Base-by-base conservation (phyloP, 1,140 invertebrate genomes). In the Calosoma granatense region DNA sequence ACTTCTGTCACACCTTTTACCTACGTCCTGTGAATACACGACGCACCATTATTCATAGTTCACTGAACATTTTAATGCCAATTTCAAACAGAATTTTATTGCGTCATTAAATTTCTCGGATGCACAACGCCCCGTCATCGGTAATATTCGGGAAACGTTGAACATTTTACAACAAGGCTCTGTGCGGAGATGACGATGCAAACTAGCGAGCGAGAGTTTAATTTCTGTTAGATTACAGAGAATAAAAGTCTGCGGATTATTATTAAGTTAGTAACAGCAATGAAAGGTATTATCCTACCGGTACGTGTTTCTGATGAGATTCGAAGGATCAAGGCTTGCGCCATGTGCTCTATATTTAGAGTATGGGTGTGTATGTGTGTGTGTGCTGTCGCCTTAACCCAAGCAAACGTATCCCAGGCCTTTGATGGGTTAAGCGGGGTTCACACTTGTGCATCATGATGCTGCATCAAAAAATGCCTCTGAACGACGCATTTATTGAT, bases 211-310 rank as follows among this genome's bases (percentile, higher is more conserved):
- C 4, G 6, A 9, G 41, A 47, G 41, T 47, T 47, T 47, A 47
- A 47, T 47, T 47, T 17, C 41, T 47, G 41, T 47, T 47, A 47
- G 41, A 47, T 47, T 47, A 47, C 41, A 47, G 41, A 17, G 41
- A 47, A 47, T 47, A 47, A 47, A 47, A 47, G 41, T 47, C 41
- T 17, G 41, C 15, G 41, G 41, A 47, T 47, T 47, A 47, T 47
- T 47, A 47, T 47, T 47, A 47, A 47, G 41, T 47, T 47, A 47
- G 41, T 47, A 47, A 47, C 26, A 47, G 41, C 41, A 47, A 47
- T 47, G 41, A 47, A 47, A 47, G 41, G 41, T 47, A 47, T 47
- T 47, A 47, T 47, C 41, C 41, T n/a, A 11, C 3, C 17, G 41
- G 9, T 47, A 47, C 41, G 41, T 47, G 41, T 12, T 17, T 9